These are phyloP conservation scores for Hemibagrus wyckioides DNA, from an alignment of 2,113 vertebrate genomes.

Conservation along the genomic window DNA sequence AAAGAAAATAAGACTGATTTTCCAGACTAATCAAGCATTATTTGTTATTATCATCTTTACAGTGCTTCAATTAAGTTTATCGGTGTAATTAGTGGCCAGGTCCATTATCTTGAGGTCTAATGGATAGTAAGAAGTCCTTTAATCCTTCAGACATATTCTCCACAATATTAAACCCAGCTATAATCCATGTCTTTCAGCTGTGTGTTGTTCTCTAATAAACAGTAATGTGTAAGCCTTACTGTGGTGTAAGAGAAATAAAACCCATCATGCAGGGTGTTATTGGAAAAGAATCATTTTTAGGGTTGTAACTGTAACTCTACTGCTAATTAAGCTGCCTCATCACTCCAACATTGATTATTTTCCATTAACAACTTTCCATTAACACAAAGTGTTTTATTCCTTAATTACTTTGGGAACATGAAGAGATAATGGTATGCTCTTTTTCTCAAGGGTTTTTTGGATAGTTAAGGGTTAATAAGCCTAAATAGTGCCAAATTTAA, in stretches of 20 bases:
- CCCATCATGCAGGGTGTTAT: not conserved
- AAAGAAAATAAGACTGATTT: not conserved
- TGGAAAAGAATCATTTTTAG: not conserved
- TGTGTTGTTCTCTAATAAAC: not conserved
- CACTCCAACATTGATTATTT: not conserved
- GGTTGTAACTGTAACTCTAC: not conserved
- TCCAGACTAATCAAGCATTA: no score
- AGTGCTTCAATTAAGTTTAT: no score
- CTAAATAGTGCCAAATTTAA: not conserved
- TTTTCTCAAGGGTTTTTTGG: not conserved
- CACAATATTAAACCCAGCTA: not conserved
- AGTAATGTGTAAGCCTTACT: not conserved
- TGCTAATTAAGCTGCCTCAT: not conserved
- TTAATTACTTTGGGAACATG: not conserved
- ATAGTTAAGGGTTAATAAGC: not conserved
- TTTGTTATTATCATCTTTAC: no score
- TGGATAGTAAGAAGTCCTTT: not conserved
- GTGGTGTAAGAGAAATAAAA: not conserved
- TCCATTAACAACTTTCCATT: not conserved
- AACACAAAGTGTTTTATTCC: not conserved
- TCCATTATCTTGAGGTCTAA: not conserved
- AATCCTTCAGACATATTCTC: not conserved
- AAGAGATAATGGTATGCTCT: no score
- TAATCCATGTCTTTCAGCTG: not conserved
- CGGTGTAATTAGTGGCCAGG: not conserved